Conservation (phyloP, 2,888 invertebrate species). For the Mythimna vitellina region DNA sequence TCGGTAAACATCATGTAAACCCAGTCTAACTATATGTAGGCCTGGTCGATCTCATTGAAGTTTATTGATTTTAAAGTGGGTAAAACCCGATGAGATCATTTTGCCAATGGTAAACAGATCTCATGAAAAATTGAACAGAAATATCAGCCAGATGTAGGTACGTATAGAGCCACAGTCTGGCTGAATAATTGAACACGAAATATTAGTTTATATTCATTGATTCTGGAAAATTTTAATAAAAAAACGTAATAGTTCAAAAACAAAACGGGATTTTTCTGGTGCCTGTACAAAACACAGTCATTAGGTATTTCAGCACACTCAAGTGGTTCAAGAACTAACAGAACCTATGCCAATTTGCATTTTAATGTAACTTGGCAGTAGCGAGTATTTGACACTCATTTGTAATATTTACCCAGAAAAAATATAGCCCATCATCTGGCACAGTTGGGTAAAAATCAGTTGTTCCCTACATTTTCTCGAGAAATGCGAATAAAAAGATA, state of each 20-base stretch:
- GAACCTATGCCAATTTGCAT: neutral
- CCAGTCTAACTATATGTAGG: neutral
- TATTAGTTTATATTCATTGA: neutral
- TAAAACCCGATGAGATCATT: constrained; percentile 14
- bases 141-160: constrained; percentile 2
- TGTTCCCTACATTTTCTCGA: too few species aligned
- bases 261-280: neutral
- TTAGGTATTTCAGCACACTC: neutral
- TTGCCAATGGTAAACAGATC: constrained; percentile 1
- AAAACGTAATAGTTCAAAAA: neutral
- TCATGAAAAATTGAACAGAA: neutral
- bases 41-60: neutral
- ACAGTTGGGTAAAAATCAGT: neutral
- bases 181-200: neutral
- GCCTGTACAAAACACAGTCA: neutral
- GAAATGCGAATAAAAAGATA: too few species aligned
- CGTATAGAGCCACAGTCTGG: neutral
- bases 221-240: neutral
- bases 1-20: neutral
- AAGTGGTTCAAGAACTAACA: neutral
- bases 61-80: neutral
- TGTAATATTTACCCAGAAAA: neutral
- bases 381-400: neutral
- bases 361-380: neutral
- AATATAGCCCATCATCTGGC: neutral